These are phyloP conservation scores for Syncerus caffer DNA, from an alignment of 2,797 vertebrate genomes.

Conservation along the genomic window DNA sequence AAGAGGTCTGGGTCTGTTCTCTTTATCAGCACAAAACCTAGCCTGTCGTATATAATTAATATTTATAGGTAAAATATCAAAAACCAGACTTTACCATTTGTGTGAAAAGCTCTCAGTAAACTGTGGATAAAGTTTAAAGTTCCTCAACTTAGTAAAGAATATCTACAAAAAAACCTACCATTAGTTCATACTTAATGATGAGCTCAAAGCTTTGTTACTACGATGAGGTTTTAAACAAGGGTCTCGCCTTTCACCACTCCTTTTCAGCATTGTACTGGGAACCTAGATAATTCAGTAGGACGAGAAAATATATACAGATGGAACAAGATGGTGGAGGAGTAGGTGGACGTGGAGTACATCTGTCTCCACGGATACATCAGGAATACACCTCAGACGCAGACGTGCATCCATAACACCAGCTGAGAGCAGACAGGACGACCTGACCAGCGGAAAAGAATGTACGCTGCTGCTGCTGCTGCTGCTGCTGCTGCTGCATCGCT, in stretches of 20 bases:
- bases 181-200: background rate
- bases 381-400: background rate
- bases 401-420: background rate
- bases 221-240: background rate
- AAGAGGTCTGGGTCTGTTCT: background rate
- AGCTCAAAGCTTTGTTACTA: background rate
- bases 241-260: background rate
- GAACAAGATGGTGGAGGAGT: background rate
- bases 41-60: background rate
- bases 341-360: background rate
- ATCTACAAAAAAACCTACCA: background rate
- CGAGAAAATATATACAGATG: background rate
- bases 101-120: background rate
- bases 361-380: background rate
- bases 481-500: too few relatives aligned
- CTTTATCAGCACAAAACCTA: background rate
- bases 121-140: background rate
- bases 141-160: background rate
- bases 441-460: accelerated
- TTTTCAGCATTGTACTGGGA: background rate
- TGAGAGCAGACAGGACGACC: background rate
- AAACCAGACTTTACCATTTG: background rate
- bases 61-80: background rate
- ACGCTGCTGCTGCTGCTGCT: too few relatives aligned
- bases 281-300: background rate